Base-by-base conservation (phyloP, 2,797 vertebrate genomes). In the Pterois miles region DNA sequence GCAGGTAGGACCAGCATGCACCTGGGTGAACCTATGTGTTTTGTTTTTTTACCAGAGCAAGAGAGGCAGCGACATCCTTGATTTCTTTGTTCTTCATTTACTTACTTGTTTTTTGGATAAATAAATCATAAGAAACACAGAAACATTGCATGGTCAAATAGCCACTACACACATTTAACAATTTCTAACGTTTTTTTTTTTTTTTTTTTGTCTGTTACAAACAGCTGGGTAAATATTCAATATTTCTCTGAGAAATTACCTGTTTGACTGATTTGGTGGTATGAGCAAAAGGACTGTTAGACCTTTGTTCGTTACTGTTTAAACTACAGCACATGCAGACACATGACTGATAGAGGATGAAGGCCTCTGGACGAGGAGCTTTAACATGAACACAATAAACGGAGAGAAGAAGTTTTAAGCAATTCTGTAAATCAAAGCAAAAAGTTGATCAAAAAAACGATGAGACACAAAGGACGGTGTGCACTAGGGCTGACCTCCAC, bases 391-490 rank as follows among this genome's bases (percentile, higher is more conserved):
- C 25, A 38, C 23, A 40, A 12, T 6, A 54, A 40, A 74, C 38
- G 71, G 8, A 46, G 12, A 66, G n/a, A 79, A 29, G 5, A 68
- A 25, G 38, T 23, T 25, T 23, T 10, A 25, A 43, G 9, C 16
- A 70, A 31, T 71, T 18, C 8, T 67, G 13, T 23, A 25, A 36
- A 29, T 62, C 14, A 23, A 23, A 76, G 59, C 4, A 46, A 59
- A 29, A 38, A 4, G 5, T 33, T 53, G 8, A 65, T 74, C 8
- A 75, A 72, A 69, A 75, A 54, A 58, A 11, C 68, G 43, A 70
- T 20, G 22, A 18, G 5, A 73, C 34, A 59, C 53, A 76, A 78
- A 58, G 22, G 50, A 69, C 22, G 25, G 18, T 14, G 59, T 79
- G 62, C 58, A 46, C 43, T 43, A 48, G 46, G 46, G 4, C 20